Evolutionary conservation across 2,113 vertebrate species (phyloP).

Genomic region (Aythya baeri): DNA sequence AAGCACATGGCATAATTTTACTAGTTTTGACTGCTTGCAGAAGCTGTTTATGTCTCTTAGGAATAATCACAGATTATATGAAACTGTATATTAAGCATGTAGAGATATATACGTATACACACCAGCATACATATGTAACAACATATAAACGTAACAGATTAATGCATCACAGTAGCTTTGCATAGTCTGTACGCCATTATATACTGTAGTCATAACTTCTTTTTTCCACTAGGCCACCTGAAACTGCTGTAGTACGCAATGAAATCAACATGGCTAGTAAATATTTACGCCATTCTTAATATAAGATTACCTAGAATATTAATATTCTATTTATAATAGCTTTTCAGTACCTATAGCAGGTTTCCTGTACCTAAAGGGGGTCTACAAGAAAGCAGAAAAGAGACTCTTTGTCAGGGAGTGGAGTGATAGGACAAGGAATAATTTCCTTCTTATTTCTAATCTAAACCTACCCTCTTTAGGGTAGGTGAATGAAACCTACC

Average conservation of each 20-base stretch:
- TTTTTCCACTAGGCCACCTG: background rate
- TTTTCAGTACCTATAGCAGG: too few relatives aligned
- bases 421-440: too few relatives aligned
- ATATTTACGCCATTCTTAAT: background rate
- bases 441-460: too few relatives aligned
- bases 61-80: background rate
- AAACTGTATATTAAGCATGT: background rate
- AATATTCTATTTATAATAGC: too few relatives aligned
- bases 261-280: background rate
- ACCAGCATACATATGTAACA: background rate
- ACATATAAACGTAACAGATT: background rate
- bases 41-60: background rate
- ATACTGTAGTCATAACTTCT: background rate
- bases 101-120: background rate
- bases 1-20: background rate
- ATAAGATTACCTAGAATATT: background rate
- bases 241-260: background rate
- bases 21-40: background rate
- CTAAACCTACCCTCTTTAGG: too few relatives aligned
- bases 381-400: too few relatives aligned
- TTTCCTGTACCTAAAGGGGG: too few relatives aligned
- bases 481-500: too few relatives aligned
- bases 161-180: background rate
- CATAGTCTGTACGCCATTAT: background rate
- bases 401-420: too few relatives aligned